phyloP scores from a whole-genome alignment of 2,797 vertebrate species.

The Girardinus metallicus region DNA sequence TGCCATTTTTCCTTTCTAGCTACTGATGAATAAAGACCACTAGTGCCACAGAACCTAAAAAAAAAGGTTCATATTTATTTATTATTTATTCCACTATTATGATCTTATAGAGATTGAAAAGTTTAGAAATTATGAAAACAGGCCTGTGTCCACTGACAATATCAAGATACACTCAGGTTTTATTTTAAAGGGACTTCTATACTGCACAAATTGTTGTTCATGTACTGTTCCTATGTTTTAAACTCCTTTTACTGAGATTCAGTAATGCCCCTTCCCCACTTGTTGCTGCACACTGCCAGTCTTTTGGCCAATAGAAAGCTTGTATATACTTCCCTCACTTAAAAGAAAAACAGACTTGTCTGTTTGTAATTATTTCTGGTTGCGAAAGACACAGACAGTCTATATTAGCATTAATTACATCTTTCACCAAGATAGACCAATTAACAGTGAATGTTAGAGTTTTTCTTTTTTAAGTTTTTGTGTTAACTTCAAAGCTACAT shows the following conservation, averaged over 20 bases:
- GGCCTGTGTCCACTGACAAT: neutral
- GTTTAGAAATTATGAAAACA: neutral
- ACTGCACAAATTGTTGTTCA: neutral
- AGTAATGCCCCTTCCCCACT: neutral
- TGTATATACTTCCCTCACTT: neutral
- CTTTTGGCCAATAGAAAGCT: neutral
- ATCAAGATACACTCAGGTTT: neutral
- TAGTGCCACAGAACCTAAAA: neutral
- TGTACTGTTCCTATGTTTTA: neutral
- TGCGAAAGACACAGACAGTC: neutral
- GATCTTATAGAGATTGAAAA: neutral
- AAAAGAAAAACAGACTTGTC: neutral
- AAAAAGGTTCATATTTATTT: neutral
- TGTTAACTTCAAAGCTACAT: neutral
- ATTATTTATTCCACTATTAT: neutral
- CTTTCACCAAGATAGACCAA: neutral
- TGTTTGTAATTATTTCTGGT: neutral
- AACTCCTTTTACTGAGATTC: neutral
- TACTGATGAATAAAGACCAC: neutral
- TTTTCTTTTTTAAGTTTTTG: neutral
- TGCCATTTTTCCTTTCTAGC: neutral
- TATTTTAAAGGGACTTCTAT: neutral
- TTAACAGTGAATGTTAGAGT: neutral
- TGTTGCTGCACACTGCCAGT: neutral
- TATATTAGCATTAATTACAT: too few relatives aligned